Conservation (phyloP, 2,113 vertebrate genomes). For the Tetrao urogallus region DNA sequence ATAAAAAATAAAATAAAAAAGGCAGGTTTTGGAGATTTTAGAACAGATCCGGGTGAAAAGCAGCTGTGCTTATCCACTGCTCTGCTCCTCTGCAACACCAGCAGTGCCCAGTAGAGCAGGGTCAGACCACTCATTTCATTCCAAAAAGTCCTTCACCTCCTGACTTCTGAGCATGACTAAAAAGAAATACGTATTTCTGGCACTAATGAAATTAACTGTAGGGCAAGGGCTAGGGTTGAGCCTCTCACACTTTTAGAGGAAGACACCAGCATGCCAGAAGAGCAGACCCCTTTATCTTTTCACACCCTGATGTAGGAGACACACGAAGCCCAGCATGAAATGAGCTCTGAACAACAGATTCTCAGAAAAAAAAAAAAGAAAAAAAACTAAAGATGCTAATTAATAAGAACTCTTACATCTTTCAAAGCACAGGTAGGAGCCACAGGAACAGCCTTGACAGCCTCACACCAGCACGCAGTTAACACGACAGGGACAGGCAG, state of each 20-base stretch:
- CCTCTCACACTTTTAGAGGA: neutral
- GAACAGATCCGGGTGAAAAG: neutral
- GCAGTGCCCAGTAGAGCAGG: rapidly evolving
- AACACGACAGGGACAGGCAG: neutral
- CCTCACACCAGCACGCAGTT: neutral
- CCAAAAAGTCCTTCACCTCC: neutral
- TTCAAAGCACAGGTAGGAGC: neutral
- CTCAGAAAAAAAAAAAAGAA: neutral
- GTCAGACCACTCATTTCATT: rapidly evolving
- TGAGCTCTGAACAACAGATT: neutral
- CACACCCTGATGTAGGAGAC: neutral
- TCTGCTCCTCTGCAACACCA: neutral
- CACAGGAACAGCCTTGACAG: neutral
- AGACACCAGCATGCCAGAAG: neutral
- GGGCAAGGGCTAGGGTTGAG: neutral
- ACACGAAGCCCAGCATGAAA: neutral
- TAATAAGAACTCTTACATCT: neutral
- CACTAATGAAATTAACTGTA: neutral
- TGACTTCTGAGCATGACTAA: rapidly evolving
- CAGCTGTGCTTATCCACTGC: neutral
- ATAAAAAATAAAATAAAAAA: neutral
- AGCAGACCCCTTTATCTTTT: neutral
- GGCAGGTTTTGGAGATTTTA: neutral
- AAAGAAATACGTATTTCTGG: neutral
- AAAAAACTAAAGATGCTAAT: neutral